phyloP scores from a whole-genome alignment of 2,888 invertebrate genomes.

The Drosophila affinis region DNA sequence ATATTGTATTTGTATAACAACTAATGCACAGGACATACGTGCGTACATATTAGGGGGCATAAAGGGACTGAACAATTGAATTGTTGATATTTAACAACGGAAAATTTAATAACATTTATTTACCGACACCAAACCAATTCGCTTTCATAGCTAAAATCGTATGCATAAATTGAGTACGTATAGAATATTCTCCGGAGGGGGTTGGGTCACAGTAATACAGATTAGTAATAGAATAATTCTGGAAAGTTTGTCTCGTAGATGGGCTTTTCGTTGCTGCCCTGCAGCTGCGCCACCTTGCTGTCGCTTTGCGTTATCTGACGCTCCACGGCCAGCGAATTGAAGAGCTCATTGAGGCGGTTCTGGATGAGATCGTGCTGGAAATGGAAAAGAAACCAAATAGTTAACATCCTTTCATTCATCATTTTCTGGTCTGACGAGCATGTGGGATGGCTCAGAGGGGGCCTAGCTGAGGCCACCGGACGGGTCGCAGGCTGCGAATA shows the following conservation, averaged over 20 bases:
- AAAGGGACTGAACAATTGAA: conserved; percentile 41
- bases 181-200: conserved; percentile 13
- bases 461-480: too few relatives aligned
- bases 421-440: too few relatives aligned
- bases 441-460: too few relatives aligned
- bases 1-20: conserved; percentile 38
- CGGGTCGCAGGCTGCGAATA: too few relatives aligned
- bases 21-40: conserved; percentile 37
- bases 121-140: conserved; percentile 38
- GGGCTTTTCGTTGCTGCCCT: conserved; percentile 84
- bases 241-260: conserved; percentile 95
- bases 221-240: conserved; percentile 92
- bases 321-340: conserved; percentile 89
- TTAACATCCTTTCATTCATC: neutral
- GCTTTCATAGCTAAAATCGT: conserved; percentile 2
- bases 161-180: conserved; percentile 20
- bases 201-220: conserved; percentile 14
- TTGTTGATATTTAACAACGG: conserved; percentile 41
- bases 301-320: conserved; percentile 83
- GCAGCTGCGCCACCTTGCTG: conserved; percentile 76
- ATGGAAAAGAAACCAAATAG: conserved; percentile 1
- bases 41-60: conserved; percentile 22
- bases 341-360: conserved; percentile 95
- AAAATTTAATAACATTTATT: conserved; percentile 40
- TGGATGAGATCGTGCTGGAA: conserved; percentile 93